These are phyloP conservation scores for Erpobdella octoculata DNA, from an alignment of 2,888 invertebrate genomes.

Conservation along the genomic window DNA sequence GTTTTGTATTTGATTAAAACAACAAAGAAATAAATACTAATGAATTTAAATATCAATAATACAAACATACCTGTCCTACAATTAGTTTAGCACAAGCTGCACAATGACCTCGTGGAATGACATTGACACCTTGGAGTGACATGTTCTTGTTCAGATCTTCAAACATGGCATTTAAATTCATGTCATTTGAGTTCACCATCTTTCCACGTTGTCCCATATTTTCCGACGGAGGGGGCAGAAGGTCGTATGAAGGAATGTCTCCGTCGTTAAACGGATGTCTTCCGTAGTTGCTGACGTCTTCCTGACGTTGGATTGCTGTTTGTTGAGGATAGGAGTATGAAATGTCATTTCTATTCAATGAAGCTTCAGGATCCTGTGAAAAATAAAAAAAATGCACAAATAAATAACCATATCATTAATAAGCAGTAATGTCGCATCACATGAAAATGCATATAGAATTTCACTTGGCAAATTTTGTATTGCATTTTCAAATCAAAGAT, in stretches of 20 bases:
- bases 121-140: constrained; percentile 96
- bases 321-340: neutral
- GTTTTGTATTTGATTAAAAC: neutral
- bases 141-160: constrained; percentile 83
- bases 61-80: constrained; percentile 71
- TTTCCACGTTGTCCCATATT: too few species aligned
- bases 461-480: too few species aligned
- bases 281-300: neutral
- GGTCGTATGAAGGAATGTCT: neutral
- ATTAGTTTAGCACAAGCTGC: constrained; percentile 97
- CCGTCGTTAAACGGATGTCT: neutral
- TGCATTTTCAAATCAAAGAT: too few species aligned
- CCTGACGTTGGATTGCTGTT: neutral
- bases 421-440: too few species aligned
- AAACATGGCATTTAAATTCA: constrained; percentile 73
- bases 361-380: neutral
- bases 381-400: neutral
- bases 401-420: too few species aligned
- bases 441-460: too few species aligned
- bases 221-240: neutral
- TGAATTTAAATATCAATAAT: neutral
- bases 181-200: neutral
- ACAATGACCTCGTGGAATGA: constrained; percentile 98
- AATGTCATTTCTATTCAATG: neutral
- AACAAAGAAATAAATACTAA: neutral